Evolutionary conservation across 2,797 vertebrate genomes (phyloP), one percentile per base, ranked within the genome.

Genomic region (Rallus crepitans): DNA sequence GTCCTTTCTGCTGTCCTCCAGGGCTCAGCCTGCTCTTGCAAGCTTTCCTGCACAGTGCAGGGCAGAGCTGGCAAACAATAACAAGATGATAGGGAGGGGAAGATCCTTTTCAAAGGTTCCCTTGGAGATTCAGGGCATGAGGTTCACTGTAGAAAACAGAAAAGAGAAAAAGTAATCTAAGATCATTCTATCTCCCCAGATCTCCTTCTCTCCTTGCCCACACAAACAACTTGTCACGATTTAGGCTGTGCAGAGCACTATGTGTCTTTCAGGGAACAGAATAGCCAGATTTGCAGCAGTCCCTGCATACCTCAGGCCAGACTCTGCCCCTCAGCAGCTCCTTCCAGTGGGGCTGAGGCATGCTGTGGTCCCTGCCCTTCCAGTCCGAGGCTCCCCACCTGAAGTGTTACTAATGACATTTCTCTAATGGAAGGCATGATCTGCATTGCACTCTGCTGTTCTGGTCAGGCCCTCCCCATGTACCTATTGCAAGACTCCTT

Each of bases 81-180:
- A 87, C 25, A 81, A 87, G 93, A 89, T 64, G 75, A 60, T 8
- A 3, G 72, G 76, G 81, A 95, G 84, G 83, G 85, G 71, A 94
- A 89, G 68, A 89, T 94, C 81, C 60, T 96, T 95, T 92, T 91
- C 81, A 92, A 91, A 95, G 89, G 82, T 84, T 94, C 95, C 78
- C 89, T 96, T 96, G 91, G 89, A 94, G 89, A 96, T 84, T 97
- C 89, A 95, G 83, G 82, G 61, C 92, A 93, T 19, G 80, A 89
- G 83, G 60, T 90, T 96, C 87, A 82, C 97, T 97, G 95, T n/a
- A 83, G 88, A 91, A 88, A 76, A 93, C 21, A 96, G 61, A 95
- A 91, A 91, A 96, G 37, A 92, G 65, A 91, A 90, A 72, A 94
- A 88, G 89, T 90, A 94, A 95, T 79, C 81, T 94, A 87, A 97